Base-by-base conservation (phyloP, 1,140 invertebrate genomes). In the Neotoxoptera formosana region DNA sequence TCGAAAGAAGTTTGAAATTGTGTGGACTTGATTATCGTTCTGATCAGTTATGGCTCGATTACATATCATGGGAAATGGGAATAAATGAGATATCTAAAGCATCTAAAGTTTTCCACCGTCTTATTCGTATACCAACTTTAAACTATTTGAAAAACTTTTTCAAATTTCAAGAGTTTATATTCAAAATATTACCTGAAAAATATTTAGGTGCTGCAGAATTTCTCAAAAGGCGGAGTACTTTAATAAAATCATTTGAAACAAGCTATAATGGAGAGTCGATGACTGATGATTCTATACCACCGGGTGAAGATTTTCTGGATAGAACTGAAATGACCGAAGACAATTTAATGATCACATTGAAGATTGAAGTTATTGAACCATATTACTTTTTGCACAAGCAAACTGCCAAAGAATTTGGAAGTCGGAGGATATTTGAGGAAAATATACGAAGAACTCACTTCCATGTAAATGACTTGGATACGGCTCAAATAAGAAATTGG, bases 371-470 rank as follows among this genome's bases (percentile, higher is more conserved):
- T 9, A 97, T 99, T 60, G 97, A 97, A 23, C 96, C 96, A 30
- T 96, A 98, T 84, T 96, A 97, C 90, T 97, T 97, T 95, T 95
- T 98, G 93, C 98, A 98, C 95, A 99, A 98, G 95, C 95, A 96
- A 36, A 99, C 98, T 86, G 97, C 98, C 25, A 96, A 97, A 94
- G 97, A 98, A 94, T 98, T 99, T 20, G 97, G 97, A 17, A 97
- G 98, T 6, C 96, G 98, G 94, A 99, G 98, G 98, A 97, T 97
- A 14, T 99, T 97, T 95, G 99, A 99, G 96, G 99, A 99, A 96
- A 98, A 97, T 93, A 99, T 99, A 90, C 99, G 99, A 95, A 96
- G 99, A 53, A 99, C 99, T 0, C 99, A 99, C 95, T 99, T 99
- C 95, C 99, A 99, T 95, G 98, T 99, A 1, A 99, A 99, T 95